Conservation (phyloP, 2,113 vertebrate species). For the Bombycilla garrulus region DNA sequence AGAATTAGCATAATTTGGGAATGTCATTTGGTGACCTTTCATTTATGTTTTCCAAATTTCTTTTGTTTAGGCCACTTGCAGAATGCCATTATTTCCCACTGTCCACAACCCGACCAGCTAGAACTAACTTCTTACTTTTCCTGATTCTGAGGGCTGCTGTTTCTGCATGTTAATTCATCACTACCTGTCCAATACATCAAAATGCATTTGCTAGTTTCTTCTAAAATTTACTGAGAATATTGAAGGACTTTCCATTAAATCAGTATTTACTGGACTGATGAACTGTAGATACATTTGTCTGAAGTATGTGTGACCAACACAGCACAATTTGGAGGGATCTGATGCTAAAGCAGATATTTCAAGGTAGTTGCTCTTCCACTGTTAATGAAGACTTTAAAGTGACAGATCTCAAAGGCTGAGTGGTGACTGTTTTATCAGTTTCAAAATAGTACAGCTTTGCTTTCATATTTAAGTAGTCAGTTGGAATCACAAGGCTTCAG, state of each 20-base stretch:
- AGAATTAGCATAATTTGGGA: not conserved
- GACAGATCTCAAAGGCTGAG: not conserved
- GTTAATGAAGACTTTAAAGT: not conserved
- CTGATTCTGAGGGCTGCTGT: not conserved
- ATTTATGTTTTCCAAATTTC: not conserved
- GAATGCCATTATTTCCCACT: not conserved
- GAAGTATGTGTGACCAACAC: not conserved
- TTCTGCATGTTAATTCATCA: not conserved
- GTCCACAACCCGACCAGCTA: not conserved
- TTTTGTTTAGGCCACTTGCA: not conserved
- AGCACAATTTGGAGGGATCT: not conserved
- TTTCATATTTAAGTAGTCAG: not conserved
- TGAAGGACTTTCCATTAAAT: not conserved
- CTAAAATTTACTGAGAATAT: not conserved
- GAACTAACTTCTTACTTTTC: not conserved
- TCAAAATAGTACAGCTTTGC: not conserved
- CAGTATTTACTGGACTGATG: not conserved
- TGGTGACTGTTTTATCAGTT: not conserved
- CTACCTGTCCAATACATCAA: not conserved
- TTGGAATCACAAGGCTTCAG: not conserved
- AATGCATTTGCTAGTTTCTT: not conserved
- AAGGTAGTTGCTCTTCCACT: not conserved
- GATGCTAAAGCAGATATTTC: not conserved
- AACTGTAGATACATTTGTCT: not conserved
- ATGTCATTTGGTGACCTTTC: not conserved